A percentile compares a stretch with the other conserved stretches of the same genome.
Conservation (phyloP, 2,113 vertebrate species). For the Orycteropus afer region DNA sequence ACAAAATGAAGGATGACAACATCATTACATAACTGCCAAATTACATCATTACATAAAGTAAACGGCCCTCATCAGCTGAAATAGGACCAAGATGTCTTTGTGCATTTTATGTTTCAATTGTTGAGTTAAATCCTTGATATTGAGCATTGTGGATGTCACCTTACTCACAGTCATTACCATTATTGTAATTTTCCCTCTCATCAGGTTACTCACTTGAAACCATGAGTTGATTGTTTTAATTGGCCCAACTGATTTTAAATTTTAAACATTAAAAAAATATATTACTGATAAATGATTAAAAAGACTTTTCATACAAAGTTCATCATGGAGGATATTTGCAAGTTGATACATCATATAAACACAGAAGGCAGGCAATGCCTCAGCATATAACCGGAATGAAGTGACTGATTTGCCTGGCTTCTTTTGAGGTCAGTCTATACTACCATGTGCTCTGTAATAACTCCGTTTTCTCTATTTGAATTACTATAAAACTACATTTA, state of each 20-base stretch:
- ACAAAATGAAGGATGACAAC: not conserved
- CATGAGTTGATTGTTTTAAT: conserved; percentile 26
- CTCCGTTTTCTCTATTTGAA: conserved; percentile 42
- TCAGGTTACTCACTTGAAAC: conserved; percentile 35
- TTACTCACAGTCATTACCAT: not conserved
- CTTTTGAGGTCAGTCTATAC: conserved; percentile 4
- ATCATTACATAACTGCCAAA: not conserved
- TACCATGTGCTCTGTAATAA: not conserved
- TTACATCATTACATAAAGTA: not conserved
- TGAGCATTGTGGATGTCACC: not conserved
- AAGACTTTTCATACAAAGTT: conserved; percentile 6
- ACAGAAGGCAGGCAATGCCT: not conserved
- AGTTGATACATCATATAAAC: not conserved
- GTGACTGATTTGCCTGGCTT: not conserved
- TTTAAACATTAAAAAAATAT: not conserved
- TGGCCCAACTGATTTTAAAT: conserved; percentile 14
- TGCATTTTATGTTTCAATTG: conserved; percentile 32
- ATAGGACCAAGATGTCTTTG: not conserved
- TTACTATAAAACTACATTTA: conserved; percentile 5
- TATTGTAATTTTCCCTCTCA: not conserved
- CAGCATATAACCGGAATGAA: not conserved
- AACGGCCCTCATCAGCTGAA: too few species aligned
- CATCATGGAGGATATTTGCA: not conserved
- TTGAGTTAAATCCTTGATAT: conserved; percentile 26
- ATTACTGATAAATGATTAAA: not conserved